A percentile compares a stretch with the other conserved stretches of the same genome.
Evolutionary conservation across 1,140 invertebrate genomes (phyloP).

Genomic region (Hesperophylax magnus): DNA sequence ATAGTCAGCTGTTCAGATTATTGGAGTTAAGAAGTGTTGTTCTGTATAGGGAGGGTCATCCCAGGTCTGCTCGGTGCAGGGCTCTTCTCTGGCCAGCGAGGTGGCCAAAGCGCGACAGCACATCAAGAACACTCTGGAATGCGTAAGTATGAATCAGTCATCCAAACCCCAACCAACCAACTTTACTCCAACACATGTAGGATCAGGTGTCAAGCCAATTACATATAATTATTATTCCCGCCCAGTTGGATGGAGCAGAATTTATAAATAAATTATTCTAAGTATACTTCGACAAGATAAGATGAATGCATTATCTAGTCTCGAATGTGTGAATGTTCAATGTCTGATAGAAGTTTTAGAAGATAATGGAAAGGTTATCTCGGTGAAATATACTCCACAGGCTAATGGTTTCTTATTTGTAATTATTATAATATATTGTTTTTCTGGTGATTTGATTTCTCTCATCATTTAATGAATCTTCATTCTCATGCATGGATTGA

Average conservation of each 20-base stretch:
- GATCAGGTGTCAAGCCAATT: too few relatives aligned
- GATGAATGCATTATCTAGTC: too few relatives aligned
- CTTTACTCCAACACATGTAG: too few relatives aligned
- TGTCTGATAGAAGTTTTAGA: too few relatives aligned
- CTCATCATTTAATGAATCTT: constrained; percentile 33
- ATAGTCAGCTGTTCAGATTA: neutral
- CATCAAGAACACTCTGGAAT: constrained; percentile 77
- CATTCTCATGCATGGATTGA: constrained; percentile 26
- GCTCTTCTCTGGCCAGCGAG: constrained; percentile 74
- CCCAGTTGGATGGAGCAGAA: too few relatives aligned
- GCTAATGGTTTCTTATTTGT: too few relatives aligned
- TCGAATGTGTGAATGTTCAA: too few relatives aligned
- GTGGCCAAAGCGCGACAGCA: constrained; percentile 78
- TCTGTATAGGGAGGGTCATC: constrained; percentile 60
- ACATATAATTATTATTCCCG: too few relatives aligned
- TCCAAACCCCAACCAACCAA: neutral
- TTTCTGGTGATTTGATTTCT: constrained; percentile 54
- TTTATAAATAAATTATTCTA: too few relatives aligned
- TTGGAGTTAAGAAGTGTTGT: constrained; percentile 56
- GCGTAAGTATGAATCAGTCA: constrained; percentile 68
- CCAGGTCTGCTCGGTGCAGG: constrained; percentile 58
- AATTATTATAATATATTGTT: neutral
- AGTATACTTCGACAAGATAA: too few relatives aligned
- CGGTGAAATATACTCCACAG: constrained; percentile 10
- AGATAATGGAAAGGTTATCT: neutral